Evolutionary conservation across 2,888 invertebrate genomes (phyloP).

Genomic region (Platynereis dumerilii): DNA sequence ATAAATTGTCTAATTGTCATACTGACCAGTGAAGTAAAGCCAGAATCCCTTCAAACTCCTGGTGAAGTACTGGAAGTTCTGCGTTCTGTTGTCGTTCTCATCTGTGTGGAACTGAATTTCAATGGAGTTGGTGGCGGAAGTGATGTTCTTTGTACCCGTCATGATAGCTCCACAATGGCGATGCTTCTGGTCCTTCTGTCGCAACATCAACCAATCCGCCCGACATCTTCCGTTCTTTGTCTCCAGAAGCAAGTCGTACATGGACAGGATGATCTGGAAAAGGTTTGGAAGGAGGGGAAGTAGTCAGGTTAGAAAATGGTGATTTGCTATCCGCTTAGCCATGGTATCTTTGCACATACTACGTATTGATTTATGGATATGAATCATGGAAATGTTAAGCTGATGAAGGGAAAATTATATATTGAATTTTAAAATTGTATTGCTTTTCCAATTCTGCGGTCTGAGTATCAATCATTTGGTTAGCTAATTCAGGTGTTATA

Average conservation of each 20-base stretch:
- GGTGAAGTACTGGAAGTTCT: constrained; percentile 39
- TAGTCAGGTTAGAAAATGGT: too few species aligned
- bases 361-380: too few species aligned
- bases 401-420: too few species aligned
- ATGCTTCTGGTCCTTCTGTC: constrained; percentile 36
- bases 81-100: constrained; percentile 30
- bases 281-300: too few species aligned
- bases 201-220: constrained; percentile 39
- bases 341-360: too few species aligned
- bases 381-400: too few species aligned
- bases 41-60: constrained; percentile 39
- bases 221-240: constrained; percentile 36
- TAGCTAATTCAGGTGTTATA: too few species aligned
- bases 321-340: too few species aligned
- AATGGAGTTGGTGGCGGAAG: constrained; percentile 28
- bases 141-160: constrained; percentile 35
- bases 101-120: constrained; percentile 38
- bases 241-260: constrained; percentile 39
- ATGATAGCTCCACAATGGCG: constrained; percentile 40
- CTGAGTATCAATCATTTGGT: too few species aligned
- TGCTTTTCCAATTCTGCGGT: too few species aligned
- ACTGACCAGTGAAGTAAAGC: constrained; percentile 33
- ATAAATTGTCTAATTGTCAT: too few species aligned
- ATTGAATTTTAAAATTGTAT: too few species aligned
- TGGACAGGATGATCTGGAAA: constrained; percentile 26